These are phyloP conservation scores for Seriola dumerili DNA, from an alignment of 2,113 vertebrate genomes.

Conservation along the genomic window DNA sequence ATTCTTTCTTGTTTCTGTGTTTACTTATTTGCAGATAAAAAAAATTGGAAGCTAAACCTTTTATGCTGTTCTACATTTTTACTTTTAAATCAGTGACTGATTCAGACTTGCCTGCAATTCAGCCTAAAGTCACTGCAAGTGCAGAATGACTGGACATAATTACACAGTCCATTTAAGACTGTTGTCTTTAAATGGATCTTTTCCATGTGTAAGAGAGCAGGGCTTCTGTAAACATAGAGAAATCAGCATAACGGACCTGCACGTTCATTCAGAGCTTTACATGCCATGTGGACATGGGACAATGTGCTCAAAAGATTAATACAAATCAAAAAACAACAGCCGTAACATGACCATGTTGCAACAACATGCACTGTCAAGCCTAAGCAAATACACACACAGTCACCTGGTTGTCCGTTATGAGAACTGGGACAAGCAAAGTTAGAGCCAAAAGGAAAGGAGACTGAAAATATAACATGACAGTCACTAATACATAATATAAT, in stretches of 20 bases:
- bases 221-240: constrained; percentile 42
- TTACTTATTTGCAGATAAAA: background rate
- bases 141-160: constrained; percentile 45
- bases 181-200: constrained; percentile 44
- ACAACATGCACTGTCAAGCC: constrained; percentile 21
- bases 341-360: constrained; percentile 10
- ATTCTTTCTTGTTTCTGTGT: background rate
- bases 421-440: background rate
- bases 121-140: constrained; percentile 14
- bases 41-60: background rate
- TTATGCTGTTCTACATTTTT: background rate
- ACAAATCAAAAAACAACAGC: constrained; percentile 25
- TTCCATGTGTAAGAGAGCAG: constrained; percentile 37
- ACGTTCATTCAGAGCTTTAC: constrained; percentile 14
- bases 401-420: constrained; percentile 18
- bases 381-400: constrained; percentile 15
- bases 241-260: constrained; percentile 8
- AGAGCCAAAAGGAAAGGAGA: background rate
- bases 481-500: background rate
- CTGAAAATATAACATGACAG: background rate
- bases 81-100: background rate
- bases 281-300: constrained; percentile 7
- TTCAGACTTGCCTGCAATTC: background rate
- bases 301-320: constrained; percentile 38
- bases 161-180: constrained; percentile 45